phyloP scores from a whole-genome alignment of 2,888 invertebrate species.

The Agrotis clavis region DNA sequence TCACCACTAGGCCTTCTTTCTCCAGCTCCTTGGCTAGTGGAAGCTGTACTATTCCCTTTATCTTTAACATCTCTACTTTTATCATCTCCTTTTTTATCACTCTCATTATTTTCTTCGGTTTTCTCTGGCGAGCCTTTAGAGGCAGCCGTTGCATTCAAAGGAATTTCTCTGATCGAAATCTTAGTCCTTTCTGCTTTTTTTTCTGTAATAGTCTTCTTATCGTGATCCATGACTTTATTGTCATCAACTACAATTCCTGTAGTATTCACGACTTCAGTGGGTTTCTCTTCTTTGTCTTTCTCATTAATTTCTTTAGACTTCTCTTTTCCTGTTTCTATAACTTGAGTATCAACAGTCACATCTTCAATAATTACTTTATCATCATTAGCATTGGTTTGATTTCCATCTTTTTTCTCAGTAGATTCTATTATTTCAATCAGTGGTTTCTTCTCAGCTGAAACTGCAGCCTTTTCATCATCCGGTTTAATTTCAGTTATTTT shows the following conservation, averaged over 20 bases:
- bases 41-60: constrained; percentile 41
- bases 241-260: constrained; percentile 63
- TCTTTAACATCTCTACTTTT: constrained; percentile 28
- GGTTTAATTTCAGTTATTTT: constrained; percentile 69
- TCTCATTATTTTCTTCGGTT: constrained; percentile 51
- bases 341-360: constrained; percentile 56
- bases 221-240: constrained; percentile 75
- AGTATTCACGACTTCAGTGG: not conserved
- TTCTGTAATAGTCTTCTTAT: constrained; percentile 72
- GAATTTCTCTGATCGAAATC: constrained; percentile 70
- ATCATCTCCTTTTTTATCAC: constrained; percentile 48
- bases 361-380: constrained; percentile 55
- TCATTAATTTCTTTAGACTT: constrained; percentile 10
- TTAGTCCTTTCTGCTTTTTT: constrained; percentile 62
- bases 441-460: constrained; percentile 76
- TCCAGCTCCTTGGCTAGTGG: constrained; percentile 41
- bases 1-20: constrained; percentile 67
- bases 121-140: constrained; percentile 54
- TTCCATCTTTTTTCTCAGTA: constrained; percentile 59
- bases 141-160: constrained; percentile 37
- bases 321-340: constrained; percentile 55
- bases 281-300: constrained; percentile 9
- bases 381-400: constrained; percentile 51
- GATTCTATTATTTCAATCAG: constrained; percentile 81
- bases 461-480: constrained; percentile 59